Evolutionary conservation across 1,140 invertebrate genomes (phyloP).

Genomic region (Microplitis demolitor): DNA sequence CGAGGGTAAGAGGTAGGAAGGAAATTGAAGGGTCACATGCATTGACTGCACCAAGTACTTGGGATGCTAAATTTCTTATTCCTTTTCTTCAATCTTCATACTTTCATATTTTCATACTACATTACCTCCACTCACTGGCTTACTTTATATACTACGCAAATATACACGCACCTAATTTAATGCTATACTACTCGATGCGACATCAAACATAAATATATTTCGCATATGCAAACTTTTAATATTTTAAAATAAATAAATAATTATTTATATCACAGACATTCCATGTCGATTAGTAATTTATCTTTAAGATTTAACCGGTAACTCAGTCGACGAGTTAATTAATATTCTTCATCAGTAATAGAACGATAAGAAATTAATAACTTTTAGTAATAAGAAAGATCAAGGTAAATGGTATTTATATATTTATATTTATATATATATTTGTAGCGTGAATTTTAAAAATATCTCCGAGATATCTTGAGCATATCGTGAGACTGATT

Average conservation of each 20-base stretch:
- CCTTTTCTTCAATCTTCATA: not conserved
- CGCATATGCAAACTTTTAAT: too few species aligned
- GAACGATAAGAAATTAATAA: not conserved
- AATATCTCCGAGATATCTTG: not conserved
- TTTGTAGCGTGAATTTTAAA: too few species aligned
- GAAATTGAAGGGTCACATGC: conserved; percentile 22
- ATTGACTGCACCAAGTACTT: not conserved
- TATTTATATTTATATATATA: too few species aligned
- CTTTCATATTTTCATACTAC: too few species aligned
- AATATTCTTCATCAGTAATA: not conserved
- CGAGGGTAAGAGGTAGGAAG: not conserved
- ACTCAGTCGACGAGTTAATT: not conserved
- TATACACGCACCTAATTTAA: too few species aligned
- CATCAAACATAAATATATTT: too few species aligned
- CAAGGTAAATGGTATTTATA: not conserved
- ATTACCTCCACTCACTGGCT: too few species aligned
- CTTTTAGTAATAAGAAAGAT: not conserved
- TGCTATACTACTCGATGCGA: too few species aligned
- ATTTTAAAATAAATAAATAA: too few species aligned
- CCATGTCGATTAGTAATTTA: not conserved
- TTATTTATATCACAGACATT: too few species aligned
- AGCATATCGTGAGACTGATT: too few species aligned
- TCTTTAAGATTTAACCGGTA: not conserved
- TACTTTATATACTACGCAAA: too few species aligned
- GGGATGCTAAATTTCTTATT: not conserved